Evolutionary conservation across 35 echinoderm and acorn worm species (phyloP).

Genomic region (Strongylocentrotus purpuratus): DNA sequence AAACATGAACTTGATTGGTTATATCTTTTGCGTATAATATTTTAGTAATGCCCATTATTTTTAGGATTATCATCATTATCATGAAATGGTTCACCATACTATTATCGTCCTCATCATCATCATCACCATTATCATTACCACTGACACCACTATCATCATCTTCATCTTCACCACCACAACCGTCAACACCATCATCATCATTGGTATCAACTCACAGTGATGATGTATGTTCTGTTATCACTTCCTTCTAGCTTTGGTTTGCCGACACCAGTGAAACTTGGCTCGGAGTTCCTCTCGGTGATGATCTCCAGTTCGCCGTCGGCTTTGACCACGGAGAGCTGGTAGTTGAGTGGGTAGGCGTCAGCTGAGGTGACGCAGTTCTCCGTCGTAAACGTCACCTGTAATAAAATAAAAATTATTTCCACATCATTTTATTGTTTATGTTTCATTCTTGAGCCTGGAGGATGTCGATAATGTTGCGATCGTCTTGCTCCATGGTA

Average conservation of each 20-base stretch:
- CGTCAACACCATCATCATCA: not conserved
- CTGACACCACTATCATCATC: not conserved
- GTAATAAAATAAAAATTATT: not conserved
- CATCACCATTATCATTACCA: not conserved
- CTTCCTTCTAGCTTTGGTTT: conserved; percentile 67
- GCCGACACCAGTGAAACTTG: conserved; percentile 65
- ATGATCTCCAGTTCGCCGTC: conserved; percentile 65
- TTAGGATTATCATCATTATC: too few relatives aligned
- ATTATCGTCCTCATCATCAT: not conserved
- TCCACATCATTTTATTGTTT: too few relatives aligned
- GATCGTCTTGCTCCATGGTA: too few relatives aligned
- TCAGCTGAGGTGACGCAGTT: conserved; percentile 82
- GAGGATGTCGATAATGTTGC: too few relatives aligned
- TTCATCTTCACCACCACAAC: not conserved
- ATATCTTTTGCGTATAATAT: not conserved
- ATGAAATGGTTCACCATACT: not conserved
- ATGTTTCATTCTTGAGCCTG: too few relatives aligned
- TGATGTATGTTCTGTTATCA: conserved; percentile 62
- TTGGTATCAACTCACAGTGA: conserved; percentile 53
- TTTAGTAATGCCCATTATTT: not conserved
- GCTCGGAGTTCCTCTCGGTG: conserved; percentile 73
- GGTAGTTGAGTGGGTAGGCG: conserved; percentile 80
- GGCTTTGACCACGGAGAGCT: conserved; percentile 68
- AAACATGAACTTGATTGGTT: too few relatives aligned
- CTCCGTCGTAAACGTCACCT: conserved; percentile 68